Evolutionary conservation across 1,140 invertebrate genomes (phyloP), one percentile per base, ranked within the genome.

Genomic region (Pogonomyrmex californicus): DNA sequence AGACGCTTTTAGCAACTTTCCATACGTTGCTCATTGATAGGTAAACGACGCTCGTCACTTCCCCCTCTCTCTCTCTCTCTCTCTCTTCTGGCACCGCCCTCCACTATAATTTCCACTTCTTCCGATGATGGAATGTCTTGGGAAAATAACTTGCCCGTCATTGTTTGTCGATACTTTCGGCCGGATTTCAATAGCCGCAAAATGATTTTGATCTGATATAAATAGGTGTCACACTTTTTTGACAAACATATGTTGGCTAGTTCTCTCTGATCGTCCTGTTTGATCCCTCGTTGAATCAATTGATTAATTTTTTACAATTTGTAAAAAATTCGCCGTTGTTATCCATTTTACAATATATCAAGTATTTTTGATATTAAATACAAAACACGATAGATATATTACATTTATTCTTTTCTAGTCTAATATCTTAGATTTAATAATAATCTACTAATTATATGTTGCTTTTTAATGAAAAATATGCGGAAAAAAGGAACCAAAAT

Each of bases 241-340:
- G 4, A 77, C 54, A 23, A 12, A 33, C 14, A 47, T 14, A 4
- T n/a, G 14, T 23, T 12, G 7, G 1, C 5, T 71, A 49, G 12
- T 9, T 54, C 33, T 68, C 30, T n/a, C 60, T 3, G 68, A 33
- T 10, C 54, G 41, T 49, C 47, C 81, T 51, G 41, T 60, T 77
- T 9, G 68, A 75, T 33, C 54, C 70, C 73, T 75, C 51, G 81
- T 87, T 89, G n/a, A 58, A 44, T 44, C 10, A 6, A 33, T 44
- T 9, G 30, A 76, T 76, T 47, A 76, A 41, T 56, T n/a, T 54
- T 70, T 51, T n/a, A 2, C 9, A n/a, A 0, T 54, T 73, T 1
- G 33, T 5, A 12, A n/a, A n/a, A n/a, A n/a, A n/a, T n/a, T n/a
- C 9, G 33, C 17, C 36, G 0, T 70, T 70, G 30, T 33, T 49